Percentiles rank a stretch among this genome's conserved stretches.
phyloP scores from a whole-genome alignment of 2,888 invertebrate species.

The Campoplex nolae region DNA sequence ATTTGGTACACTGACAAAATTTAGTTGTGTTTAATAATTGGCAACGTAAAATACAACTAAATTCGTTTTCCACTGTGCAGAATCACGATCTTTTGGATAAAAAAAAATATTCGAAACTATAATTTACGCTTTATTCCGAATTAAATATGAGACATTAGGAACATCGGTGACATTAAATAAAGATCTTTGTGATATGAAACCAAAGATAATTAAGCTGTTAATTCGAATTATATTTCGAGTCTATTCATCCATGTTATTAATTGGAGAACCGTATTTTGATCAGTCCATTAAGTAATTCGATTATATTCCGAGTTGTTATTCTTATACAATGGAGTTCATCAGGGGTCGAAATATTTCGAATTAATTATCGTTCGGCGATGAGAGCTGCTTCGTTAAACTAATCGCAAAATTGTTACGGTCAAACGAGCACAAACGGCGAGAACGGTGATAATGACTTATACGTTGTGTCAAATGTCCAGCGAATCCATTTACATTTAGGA shows the following conservation, averaged over 20 bases:
- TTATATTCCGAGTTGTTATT: slow-evolving; percentile 4
- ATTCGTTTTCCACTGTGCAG: not conserved
- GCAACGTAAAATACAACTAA: not conserved
- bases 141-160: not conserved
- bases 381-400: slow-evolving; percentile 39
- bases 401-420: slow-evolving; percentile 53
- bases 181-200: not conserved
- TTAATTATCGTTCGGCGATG: slow-evolving; percentile 58
- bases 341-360: slow-evolving; percentile 39
- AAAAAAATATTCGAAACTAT: not conserved
- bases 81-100: too few species aligned
- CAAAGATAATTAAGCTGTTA: not conserved
- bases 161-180: not conserved
- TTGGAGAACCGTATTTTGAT: slow-evolving; percentile 7
- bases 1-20: not conserved
- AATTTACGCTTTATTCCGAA: not conserved
- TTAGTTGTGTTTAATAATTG: not conserved
- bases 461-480: not conserved
- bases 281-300: slow-evolving; percentile 14
- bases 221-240: not conserved
- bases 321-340: not conserved
- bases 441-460: slow-evolving; percentile 8
- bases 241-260: not conserved
- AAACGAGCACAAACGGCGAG: slow-evolving; percentile 33
- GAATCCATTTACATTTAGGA: not conserved